Evolutionary conservation across 2,797 vertebrate genomes (phyloP), one percentile per base, ranked within the genome.

Genomic region (Eulemur albifrons): DNA sequence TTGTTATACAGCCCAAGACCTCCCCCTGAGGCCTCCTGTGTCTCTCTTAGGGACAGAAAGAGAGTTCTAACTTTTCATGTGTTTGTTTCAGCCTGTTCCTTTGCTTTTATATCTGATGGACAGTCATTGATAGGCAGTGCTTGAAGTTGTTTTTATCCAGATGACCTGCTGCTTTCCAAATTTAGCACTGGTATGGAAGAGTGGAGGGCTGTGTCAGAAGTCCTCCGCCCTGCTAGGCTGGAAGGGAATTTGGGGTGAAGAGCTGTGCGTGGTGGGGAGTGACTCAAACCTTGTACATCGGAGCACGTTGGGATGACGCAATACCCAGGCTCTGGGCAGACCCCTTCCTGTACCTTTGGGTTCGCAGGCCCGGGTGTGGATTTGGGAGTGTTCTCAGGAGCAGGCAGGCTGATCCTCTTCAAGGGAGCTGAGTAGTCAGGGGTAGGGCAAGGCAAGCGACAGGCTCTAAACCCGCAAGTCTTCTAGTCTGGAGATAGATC

Each of bases 261-360:
- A 27, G 21, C 50, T 7, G 14, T 69, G 77, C 27, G 30, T 35
- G 59, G 89, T 38, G 45, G 40, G n/a, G 45, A 76, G 82, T 94
- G 95, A 97, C 83, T 96, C 94, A 94, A 79, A 45, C 79, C 67
- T 48, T 52, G 77, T 93, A 70, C 94, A 43, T 83, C 63, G 23
- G 69, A 86, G 79, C 59, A 0, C 59, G 57, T 10, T 43, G 20
- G 86, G 52, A 23, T 92, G 94, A 96, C 21, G 72, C 91, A 92
- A 54, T 54, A 43, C 59, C 82, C 8, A 1, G 73, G 88, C 89
- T 73, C 77, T 40, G 73, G 83, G 83, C 95, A 96, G 93, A 96
- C 96, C 93, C 88, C 92, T 96, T 97, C 97, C 97, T 95, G 95
- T 61, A 88, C 95, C 94, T 96, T 87, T 93, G 95, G 95, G 82